Percentiles rank a stretch among this genome's conserved stretches.
These are phyloP conservation scores for Dreissena rostriformis DNA, from an alignment of 1,140 invertebrate species.

Conservation along the genomic window DNA sequence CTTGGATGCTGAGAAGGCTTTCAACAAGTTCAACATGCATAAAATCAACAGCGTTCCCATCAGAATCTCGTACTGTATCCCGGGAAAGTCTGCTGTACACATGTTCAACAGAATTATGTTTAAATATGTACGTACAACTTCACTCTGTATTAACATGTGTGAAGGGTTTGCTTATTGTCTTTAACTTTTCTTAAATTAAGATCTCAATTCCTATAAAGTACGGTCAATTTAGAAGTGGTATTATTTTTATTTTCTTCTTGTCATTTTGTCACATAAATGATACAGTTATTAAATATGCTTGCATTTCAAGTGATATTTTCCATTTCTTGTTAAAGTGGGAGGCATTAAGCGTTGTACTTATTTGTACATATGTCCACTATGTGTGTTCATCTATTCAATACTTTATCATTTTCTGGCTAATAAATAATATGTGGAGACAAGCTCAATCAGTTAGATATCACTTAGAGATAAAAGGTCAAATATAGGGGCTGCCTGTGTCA, in stretches of 20 bases:
- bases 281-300: neutral
- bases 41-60: constrained; percentile 81
- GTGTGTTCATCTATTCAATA: too few species aligned
- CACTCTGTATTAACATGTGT: too few species aligned
- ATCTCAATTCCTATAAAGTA: neutral
- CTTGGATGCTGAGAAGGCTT: constrained; percentile 83
- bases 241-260: neutral
- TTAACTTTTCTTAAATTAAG: neutral
- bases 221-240: neutral
- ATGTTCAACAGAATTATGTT: constrained; percentile 82
- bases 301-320: too few species aligned
- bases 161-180: constrained; percentile 46
- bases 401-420: too few species aligned
- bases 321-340: too few species aligned
- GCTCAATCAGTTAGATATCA: too few species aligned
- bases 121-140: constrained; percentile 67
- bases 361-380: too few species aligned
- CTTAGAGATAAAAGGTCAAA: too few species aligned
- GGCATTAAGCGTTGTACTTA: too few species aligned
- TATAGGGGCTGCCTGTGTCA: too few species aligned
- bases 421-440: too few species aligned
- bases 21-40: constrained; percentile 79
- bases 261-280: too few species aligned
- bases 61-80: constrained; percentile 84
- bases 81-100: constrained; percentile 84